These are phyloP conservation scores for Anableps anableps DNA, from an alignment of 2,797 vertebrate species.

Conservation along the genomic window DNA sequence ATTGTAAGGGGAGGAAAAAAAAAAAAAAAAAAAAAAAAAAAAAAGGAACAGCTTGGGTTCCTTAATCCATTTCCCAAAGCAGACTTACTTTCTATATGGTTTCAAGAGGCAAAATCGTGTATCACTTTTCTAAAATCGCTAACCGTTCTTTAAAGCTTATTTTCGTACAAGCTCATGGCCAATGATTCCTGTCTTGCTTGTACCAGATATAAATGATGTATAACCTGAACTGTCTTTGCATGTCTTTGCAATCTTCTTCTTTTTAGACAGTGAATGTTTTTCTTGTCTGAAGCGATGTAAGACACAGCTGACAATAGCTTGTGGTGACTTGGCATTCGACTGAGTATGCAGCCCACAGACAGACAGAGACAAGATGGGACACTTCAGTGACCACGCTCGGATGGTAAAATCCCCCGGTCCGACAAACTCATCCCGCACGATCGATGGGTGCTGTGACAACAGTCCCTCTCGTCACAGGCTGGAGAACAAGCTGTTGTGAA, in stretches of 20 bases:
- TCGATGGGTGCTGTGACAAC: conserved; percentile 78
- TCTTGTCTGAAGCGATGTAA: conserved; percentile 4
- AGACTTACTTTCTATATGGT: not conserved
- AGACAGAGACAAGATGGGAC: conserved; percentile 61
- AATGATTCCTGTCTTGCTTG: not conserved
- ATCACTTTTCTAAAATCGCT: not conserved
- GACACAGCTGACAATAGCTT: conserved; percentile 37
- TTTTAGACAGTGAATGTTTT: conserved; percentile 9
- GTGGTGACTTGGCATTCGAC: conserved; percentile 41
- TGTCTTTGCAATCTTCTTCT: not conserved
- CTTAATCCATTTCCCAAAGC: not conserved
- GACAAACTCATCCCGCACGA: conserved; percentile 75
- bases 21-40: too few species aligned
- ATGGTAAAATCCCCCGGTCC: conserved; percentile 67
- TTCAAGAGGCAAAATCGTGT: not conserved
- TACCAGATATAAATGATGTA: not conserved
- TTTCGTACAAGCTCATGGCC: not conserved
- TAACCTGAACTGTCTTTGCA: too few species aligned
- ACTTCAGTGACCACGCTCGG: conserved; percentile 65
- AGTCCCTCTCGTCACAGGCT: conserved; percentile 72
- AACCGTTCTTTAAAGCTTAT: not conserved
- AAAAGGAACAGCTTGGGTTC: too few species aligned
- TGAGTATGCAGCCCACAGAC: conserved; percentile 58
- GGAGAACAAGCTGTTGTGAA: conserved; percentile 77
- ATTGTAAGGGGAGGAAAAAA: not conserved